A percentile compares a stretch with the other conserved stretches of the same genome.
phyloP scores from a whole-genome alignment of 2,797 vertebrate species.

The Cyclura pinguis region DNA sequence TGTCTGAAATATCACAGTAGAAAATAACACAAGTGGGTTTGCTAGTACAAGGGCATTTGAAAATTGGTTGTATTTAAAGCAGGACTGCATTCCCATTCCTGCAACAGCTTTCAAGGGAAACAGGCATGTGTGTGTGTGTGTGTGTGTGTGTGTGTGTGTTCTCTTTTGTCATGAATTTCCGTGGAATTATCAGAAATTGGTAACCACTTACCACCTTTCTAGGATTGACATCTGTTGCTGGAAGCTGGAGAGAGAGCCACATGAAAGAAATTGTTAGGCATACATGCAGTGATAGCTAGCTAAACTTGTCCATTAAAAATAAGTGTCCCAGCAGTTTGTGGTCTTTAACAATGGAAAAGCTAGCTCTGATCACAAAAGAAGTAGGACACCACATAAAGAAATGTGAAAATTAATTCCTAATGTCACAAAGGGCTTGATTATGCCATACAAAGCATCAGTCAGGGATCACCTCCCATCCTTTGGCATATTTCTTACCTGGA shows the following conservation, averaged over 20 bases:
- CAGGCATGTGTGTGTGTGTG: no score
- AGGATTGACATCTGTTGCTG: background rate
- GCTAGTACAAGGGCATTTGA: background rate
- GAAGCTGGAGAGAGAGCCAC: constrained; percentile 40
- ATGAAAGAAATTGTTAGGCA: constrained; percentile 39
- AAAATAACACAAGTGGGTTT: background rate
- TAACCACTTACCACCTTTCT: constrained; percentile 42
- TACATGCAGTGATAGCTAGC: constrained; percentile 38
- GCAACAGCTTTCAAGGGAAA: background rate
- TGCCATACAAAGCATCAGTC: constrained; percentile 39
- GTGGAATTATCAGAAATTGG: background rate
- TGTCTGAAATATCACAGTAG: background rate
- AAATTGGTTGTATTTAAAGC: background rate
- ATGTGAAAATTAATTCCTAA: background rate
- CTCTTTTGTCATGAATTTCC: background rate
- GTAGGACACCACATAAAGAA: constrained; percentile 30
- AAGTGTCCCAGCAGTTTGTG: constrained; percentile 45
- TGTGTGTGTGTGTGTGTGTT: no score
- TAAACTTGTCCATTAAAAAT: constrained; percentile 25
- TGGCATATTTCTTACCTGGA: background rate
- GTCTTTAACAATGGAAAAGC: constrained; percentile 19
- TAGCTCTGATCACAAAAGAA: constrained; percentile 50
- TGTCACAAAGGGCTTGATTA: constrained; percentile 33
- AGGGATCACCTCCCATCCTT: constrained; percentile 7
- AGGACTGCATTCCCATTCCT: background rate